Percentiles rank a stretch among this genome's conserved stretches.
phyloP scores from a whole-genome alignment of 2,888 invertebrate genomes.

The Ectemnius cavifrons region DNA sequence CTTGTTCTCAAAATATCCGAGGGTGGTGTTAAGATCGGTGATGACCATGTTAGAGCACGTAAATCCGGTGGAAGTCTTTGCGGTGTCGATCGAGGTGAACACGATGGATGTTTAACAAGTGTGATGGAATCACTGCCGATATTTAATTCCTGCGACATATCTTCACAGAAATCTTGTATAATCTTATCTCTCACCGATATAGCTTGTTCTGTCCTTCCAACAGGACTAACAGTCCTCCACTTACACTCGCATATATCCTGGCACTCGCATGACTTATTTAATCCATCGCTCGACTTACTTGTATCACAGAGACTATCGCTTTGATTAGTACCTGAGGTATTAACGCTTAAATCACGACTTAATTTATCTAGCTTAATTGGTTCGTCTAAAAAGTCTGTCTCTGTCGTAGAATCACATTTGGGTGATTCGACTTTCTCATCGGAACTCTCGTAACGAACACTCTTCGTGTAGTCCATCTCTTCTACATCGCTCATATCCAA shows the following conservation, averaged over 20 bases:
- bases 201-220: constrained; percentile 55
- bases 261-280: constrained; percentile 68
- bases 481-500: constrained; percentile 72
- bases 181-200: constrained; percentile 76
- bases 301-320: constrained; percentile 73
- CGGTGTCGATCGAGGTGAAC: constrained; percentile 74
- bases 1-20: constrained; percentile 74
- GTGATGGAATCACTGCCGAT: constrained; percentile 75
- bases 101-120: constrained; percentile 75
- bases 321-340: constrained; percentile 71
- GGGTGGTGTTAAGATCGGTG: constrained; percentile 71
- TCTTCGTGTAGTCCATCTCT: constrained; percentile 69
- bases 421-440: constrained; percentile 71
- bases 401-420: constrained; percentile 66
- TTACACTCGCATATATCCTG: constrained; percentile 65
- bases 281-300: constrained; percentile 67
- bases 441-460: constrained; percentile 67
- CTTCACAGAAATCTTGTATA: constrained; percentile 76
- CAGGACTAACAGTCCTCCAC: constrained; percentile 57
- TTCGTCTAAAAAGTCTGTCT: constrained; percentile 68
- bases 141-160: constrained; percentile 73
- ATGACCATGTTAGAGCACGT: constrained; percentile 67
- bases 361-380: constrained; percentile 59
- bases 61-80: constrained; percentile 73
- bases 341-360: constrained; percentile 62